Percentiles rank a stretch among this genome's conserved stretches.
Evolutionary conservation across 1,140 invertebrate species (phyloP).

Genomic region (Campodea augens): DNA sequence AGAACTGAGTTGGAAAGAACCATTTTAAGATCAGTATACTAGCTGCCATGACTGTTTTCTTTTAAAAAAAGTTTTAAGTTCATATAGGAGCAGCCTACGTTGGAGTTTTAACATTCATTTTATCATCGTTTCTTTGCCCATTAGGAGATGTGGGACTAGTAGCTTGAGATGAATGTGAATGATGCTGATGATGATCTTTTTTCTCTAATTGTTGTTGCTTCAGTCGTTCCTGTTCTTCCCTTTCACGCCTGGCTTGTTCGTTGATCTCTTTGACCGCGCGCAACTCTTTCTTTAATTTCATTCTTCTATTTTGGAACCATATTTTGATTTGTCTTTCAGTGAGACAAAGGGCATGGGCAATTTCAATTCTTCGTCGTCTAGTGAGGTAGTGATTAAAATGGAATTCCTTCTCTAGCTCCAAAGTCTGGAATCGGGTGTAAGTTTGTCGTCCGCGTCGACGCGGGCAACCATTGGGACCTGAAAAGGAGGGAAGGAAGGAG

Average conservation of each 20-base stretch:
- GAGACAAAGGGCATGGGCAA: constrained; percentile 85
- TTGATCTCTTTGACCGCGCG: constrained; percentile 86
- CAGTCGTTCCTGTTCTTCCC: constrained; percentile 75
- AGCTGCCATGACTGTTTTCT: too few species aligned
- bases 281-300: constrained; percentile 94
- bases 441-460: constrained; percentile 83
- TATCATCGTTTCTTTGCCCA: neutral
- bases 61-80: too few species aligned
- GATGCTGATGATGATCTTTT: constrained; percentile 58
- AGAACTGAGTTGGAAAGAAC: too few species aligned
- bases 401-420: constrained; percentile 94
- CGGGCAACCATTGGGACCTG: constrained; percentile 91
- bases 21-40: too few species aligned
- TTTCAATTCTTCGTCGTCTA: constrained; percentile 84
- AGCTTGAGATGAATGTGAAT: constrained; percentile 32
- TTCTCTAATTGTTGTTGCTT: constrained; percentile 58
- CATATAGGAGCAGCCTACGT: too few species aligned
- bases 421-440: constrained; percentile 85
- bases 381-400: constrained; percentile 97
- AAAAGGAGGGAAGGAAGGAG: constrained; percentile 24
- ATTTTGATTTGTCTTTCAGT: constrained; percentile 95
- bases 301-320: constrained; percentile 92
- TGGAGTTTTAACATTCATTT: neutral
- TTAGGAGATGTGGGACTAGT: constrained; percentile 8
- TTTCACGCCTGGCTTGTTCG: constrained; percentile 72